Conservation (phyloP, 2,113 vertebrate species). For the Ailuropoda melanoleuca region DNA sequence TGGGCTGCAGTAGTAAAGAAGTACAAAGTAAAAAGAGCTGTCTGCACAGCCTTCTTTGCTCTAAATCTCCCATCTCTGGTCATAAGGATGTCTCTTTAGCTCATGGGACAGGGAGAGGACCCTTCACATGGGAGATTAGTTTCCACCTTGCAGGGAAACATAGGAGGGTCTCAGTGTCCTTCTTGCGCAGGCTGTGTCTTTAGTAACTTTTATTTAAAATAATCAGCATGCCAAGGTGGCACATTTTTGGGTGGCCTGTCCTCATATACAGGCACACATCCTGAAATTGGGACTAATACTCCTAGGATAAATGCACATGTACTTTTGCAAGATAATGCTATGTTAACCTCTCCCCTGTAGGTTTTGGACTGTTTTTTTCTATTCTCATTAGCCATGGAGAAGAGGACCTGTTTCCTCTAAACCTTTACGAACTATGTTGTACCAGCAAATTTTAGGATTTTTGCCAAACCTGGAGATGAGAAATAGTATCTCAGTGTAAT, state of each 20-base stretch:
- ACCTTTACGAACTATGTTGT: too few relatives aligned
- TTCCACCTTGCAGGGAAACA: background rate
- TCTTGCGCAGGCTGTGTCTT: background rate
- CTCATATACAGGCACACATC: background rate
- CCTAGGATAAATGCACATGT: background rate
- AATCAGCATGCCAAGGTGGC: background rate
- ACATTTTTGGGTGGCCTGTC: background rate
- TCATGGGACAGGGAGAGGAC: background rate
- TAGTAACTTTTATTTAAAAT: background rate
- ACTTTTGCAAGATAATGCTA: background rate
- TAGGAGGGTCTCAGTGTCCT: background rate
- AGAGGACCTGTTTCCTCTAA: background rate
- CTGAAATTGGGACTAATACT: background rate
- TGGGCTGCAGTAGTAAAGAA: background rate
- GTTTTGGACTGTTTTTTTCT: background rate
- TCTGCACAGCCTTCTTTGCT: background rate
- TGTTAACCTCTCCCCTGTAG: background rate
- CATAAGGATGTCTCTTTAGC: background rate
- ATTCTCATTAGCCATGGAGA: background rate
- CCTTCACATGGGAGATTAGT: background rate
- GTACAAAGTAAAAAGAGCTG: background rate
- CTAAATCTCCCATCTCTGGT: background rate
- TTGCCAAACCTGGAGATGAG: background rate
- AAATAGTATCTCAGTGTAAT: background rate
- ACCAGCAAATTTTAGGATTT: background rate